These are phyloP conservation scores for Zygaena filipendulae DNA, from an alignment of 2,888 invertebrate species.

Conservation along the genomic window DNA sequence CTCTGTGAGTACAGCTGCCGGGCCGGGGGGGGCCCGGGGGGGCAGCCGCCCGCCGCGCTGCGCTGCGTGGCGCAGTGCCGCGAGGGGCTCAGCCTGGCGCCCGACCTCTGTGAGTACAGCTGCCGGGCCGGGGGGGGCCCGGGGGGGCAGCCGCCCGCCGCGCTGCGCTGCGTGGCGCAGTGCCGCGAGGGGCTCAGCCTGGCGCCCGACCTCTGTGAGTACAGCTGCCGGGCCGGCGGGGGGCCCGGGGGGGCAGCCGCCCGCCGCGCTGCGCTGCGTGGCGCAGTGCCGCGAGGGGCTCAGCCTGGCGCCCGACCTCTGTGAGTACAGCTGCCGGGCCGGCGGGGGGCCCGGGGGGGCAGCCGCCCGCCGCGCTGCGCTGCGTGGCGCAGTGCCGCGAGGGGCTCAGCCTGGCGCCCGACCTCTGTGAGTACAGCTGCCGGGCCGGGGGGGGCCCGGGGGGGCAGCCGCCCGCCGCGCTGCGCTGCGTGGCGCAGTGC, in stretches of 20 bases:
- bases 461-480: constrained; percentile 81
- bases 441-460: constrained; percentile 83
- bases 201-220: constrained; percentile 70
- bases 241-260: constrained; percentile 79
- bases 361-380: constrained; percentile 77
- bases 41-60: constrained; percentile 79
- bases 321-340: constrained; percentile 81
- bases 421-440: constrained; percentile 73
- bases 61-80: no score
- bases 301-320: constrained; percentile 62
- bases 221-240: constrained; percentile 80
- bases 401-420: constrained; percentile 71
- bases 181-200: constrained; percentile 83
- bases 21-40: constrained; percentile 81
- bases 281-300: constrained; percentile 87
- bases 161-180: constrained; percentile 80
- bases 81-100: constrained; percentile 73
- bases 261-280: constrained; percentile 78
- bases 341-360: constrained; percentile 78
- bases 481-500: constrained; percentile 83
- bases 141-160: constrained; percentile 80
- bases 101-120: no score
- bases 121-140: constrained; percentile 86
- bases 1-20: constrained; percentile 72
- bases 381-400: constrained; percentile 88